Percentiles rank a stretch among this genome's conserved stretches.
These are phyloP conservation scores for Lepidothrix coronata DNA, from an alignment of 2,113 vertebrate species.

Conservation along the genomic window DNA sequence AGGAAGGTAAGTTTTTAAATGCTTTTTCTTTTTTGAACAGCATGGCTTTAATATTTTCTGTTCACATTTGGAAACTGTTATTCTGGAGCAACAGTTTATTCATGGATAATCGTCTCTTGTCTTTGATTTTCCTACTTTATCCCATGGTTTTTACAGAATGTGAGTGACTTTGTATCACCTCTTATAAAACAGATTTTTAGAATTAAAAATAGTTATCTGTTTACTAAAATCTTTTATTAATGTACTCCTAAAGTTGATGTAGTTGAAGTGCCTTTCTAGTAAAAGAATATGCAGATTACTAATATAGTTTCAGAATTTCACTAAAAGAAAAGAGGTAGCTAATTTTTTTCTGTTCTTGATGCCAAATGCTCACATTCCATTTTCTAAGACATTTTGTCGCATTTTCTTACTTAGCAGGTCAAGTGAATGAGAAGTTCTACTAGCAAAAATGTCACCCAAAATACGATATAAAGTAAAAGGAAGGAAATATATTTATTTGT, in stretches of 20 bases:
- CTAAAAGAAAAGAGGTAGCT: not conserved
- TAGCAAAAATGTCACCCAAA: not conserved
- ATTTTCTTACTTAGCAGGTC: not conserved
- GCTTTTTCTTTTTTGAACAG: not conserved
- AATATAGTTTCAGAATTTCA: not conserved
- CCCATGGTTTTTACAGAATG: not conserved
- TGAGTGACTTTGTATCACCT: not conserved
- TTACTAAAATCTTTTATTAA: not conserved
- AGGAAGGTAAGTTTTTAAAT: conserved; percentile 61
- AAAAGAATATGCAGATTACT: not conserved
- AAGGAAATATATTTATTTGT: not conserved
- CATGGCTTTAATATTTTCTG: not conserved
- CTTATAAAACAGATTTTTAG: not conserved
- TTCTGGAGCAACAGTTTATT: not conserved
- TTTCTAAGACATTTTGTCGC: not conserved
- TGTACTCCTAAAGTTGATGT: not conserved
- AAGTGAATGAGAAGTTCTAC: not conserved
- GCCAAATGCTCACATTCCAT: not conserved
- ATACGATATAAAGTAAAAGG: not conserved
- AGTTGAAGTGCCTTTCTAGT: not conserved
- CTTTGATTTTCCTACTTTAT: not conserved
- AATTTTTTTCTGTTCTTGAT: not conserved
- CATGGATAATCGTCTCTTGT: not conserved
- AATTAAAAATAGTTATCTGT: not conserved
- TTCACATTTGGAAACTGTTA: not conserved